Conservation (phyloP, 2,113 vertebrate genomes). For the Microtus ochrogaster region DNA sequence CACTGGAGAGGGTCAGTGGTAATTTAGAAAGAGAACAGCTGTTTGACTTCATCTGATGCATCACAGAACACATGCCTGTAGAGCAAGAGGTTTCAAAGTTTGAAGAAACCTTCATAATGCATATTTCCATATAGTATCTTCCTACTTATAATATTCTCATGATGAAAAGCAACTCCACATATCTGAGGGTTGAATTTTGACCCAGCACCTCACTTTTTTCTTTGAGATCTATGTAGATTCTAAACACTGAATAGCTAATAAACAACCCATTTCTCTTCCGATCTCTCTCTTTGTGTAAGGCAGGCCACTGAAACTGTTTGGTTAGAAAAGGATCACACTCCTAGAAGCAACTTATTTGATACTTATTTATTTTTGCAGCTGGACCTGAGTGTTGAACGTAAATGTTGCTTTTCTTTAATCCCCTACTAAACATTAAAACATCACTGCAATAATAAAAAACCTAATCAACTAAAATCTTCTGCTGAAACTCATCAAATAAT, state of each 20-base stretch:
- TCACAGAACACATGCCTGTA: background rate
- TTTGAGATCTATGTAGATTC: background rate
- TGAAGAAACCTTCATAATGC: background rate
- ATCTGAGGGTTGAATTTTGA: background rate
- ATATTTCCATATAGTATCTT: background rate
- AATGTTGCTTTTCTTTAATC: background rate
- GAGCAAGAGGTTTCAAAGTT: background rate
- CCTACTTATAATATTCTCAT: background rate
- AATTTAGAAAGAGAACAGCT: background rate
- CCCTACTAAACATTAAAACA: slow-evolving; percentile 13
- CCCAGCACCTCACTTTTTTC: background rate
- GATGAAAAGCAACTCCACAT: background rate
- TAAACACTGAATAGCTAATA: background rate
- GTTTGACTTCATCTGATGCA: background rate
- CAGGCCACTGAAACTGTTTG: background rate
- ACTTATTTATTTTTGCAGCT: background rate
- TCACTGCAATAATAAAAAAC: slow-evolving; percentile 7
- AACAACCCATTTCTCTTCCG: background rate
- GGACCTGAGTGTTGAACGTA: background rate
- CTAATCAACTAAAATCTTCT: background rate
- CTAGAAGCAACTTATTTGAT: background rate
- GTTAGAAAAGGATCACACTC: background rate
- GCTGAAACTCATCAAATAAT: background rate
- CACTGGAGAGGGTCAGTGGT: background rate
- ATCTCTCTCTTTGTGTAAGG: background rate